Evolutionary conservation across 64 coral and sea anemone species (phyloP), one percentile per base, ranked within the genome.

Genomic region (Montipora efflorescens): DNA sequence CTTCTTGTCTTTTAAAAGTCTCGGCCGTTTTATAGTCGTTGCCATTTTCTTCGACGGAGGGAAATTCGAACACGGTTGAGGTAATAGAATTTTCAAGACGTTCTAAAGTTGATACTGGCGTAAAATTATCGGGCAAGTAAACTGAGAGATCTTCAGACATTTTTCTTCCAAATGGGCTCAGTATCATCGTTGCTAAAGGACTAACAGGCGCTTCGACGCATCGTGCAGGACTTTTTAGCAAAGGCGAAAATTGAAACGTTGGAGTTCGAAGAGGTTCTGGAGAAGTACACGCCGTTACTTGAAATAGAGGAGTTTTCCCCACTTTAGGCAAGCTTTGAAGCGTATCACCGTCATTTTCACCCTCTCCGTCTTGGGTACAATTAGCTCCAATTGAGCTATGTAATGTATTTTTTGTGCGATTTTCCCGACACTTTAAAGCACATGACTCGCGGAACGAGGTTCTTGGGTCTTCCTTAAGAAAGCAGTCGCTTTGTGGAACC

Each of bases 91-190:
- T 19, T 71, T 86, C 82, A 12, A 86, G 66, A 18, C 66, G 64
- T 48, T 86, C 82, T 23, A 86, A 46, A 11, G 82, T 86, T 22
- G 82, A 43, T 46, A 59, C 82, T 12, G 82, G 82, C 5, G 82
- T 86, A 64, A 86, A 86, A 86, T 86, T 86, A 15, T 86, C 82
- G 5, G 82, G 82, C 9, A 86, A 23, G n/a, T 86, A 86, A 44
- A 86, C 16, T 18, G 82, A 86, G 5, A 86, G 82, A 47, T 86
- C 82, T 21, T 86, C 82, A 5, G 82, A 86, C n/a, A 66, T 59
- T 49, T 72, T 86, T 1, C 66, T 15, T 12, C 82, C 82, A 49
- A 86, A 86, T 7, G 82, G 82, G 15, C 82, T 86, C 47, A 86
- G 68, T 2, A 86, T 20, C 64, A 86, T 86, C 64, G 68, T 47